A percentile compares a stretch with the other conserved stretches of the same genome.
Conservation (phyloP, 2,797 vertebrate species). For the Percopsis omiscomaycus region DNA sequence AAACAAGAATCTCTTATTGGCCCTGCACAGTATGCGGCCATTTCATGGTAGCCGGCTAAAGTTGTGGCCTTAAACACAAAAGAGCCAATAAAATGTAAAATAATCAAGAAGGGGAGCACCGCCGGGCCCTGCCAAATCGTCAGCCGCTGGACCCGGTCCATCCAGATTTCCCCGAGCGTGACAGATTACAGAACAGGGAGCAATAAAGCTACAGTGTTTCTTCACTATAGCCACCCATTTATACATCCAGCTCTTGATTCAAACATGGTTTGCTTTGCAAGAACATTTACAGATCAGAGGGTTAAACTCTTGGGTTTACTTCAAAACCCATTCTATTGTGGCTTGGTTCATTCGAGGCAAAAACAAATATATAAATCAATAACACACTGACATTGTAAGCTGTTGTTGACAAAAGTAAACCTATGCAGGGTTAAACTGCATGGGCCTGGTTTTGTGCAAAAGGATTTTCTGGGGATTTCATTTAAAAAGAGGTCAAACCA, state of each 20-base stretch:
- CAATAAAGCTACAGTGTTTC: slow-evolving; percentile 45
- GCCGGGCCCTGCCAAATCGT: slow-evolving; percentile 1
- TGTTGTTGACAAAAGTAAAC: too few species aligned
- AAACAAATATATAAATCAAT: too few species aligned
- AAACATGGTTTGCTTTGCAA: slow-evolving; percentile 9
- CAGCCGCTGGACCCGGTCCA: slow-evolving; percentile 51
- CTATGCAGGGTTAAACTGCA: too few species aligned
- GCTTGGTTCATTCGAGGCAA: background rate
- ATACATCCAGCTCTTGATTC: slow-evolving; percentile 29
- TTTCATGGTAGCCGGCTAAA: background rate
- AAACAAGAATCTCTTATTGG: slow-evolving; percentile 11
- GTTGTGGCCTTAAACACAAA: slow-evolving; percentile 24
- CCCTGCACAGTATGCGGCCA: too few species aligned
- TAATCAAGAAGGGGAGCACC: slow-evolving; percentile 1
- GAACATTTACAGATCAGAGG: slow-evolving; percentile 5
- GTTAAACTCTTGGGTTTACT: slow-evolving; percentile 5
- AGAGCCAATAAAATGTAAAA: slow-evolving; percentile 31
- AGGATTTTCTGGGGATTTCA: slow-evolving; percentile 15
- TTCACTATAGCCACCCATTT: slow-evolving; percentile 19
- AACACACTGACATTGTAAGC: too few species aligned
- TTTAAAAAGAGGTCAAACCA: background rate
- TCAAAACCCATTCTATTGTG: background rate
- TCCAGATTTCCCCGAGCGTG: slow-evolving; percentile 50
- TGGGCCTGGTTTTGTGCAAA: too few species aligned
- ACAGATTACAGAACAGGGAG: slow-evolving; percentile 55